A percentile compares a stretch with the other conserved stretches of the same genome.
phyloP scores from a whole-genome alignment of 2,113 vertebrate species.

The Cheilinus undulatus region DNA sequence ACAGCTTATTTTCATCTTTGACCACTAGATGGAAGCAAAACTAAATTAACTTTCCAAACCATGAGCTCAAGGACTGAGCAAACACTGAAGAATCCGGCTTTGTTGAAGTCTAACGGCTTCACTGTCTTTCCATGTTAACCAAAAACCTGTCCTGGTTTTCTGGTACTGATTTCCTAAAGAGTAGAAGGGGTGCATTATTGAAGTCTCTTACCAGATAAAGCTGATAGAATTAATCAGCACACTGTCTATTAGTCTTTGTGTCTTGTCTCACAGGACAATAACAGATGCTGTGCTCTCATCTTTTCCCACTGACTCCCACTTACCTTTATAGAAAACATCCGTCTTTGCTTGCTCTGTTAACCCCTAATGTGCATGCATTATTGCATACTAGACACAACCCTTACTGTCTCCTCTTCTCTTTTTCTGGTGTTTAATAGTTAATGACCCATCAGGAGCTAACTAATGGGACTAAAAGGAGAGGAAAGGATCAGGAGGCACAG shows the following conservation, averaged over 20 bases:
- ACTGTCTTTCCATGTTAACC: slow-evolving; percentile 18
- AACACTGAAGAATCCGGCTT: no score
- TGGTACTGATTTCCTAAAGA: background rate
- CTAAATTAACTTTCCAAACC: background rate
- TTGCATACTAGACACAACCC: slow-evolving; percentile 36
- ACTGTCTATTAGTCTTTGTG: background rate
- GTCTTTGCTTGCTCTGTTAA: slow-evolving; percentile 3
- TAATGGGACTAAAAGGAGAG: slow-evolving; percentile 59
- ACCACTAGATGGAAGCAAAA: slow-evolving; percentile 68
- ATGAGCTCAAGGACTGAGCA: background rate
- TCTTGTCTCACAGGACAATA: slow-evolving; percentile 2
- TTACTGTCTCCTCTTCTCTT: background rate
- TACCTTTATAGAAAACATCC: slow-evolving; percentile 22
- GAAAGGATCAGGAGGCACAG: slow-evolving; percentile 32
- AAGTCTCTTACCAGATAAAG: background rate
- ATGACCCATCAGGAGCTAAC: slow-evolving; percentile 62
- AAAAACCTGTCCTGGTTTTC: background rate
- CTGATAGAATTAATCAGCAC: background rate
- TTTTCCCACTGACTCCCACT: slow-evolving; percentile 24
- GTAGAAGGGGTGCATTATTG: background rate
- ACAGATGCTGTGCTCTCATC: background rate
- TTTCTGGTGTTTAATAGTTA: slow-evolving; percentile 65
- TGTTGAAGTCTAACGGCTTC: background rate
- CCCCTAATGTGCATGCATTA: slow-evolving; percentile 35
- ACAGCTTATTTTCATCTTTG: no score